Evolutionary conservation across 2,797 vertebrate species (phyloP).

Genomic region (Cirrhinus molitorella): DNA sequence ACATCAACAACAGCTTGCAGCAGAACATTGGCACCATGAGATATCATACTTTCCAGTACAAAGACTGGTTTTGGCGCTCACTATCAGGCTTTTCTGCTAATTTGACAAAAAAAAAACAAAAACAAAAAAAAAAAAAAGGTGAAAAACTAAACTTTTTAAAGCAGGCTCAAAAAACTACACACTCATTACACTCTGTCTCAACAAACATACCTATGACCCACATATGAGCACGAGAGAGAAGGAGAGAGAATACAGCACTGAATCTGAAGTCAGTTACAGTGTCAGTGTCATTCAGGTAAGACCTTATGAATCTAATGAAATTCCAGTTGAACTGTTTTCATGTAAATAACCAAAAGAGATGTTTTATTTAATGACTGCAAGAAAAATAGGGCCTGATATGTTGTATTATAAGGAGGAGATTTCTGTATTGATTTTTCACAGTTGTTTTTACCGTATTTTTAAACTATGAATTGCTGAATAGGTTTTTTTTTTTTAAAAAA

Average conservation of each 20-base stretch:
- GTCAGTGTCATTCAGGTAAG: not conserved
- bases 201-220: not conserved
- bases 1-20: too few species aligned
- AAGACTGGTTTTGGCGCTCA: not conserved
- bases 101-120: not conserved
- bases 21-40: not conserved
- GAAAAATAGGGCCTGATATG: too few species aligned
- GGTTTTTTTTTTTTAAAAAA: too few species aligned
- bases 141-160: not conserved
- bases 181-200: not conserved
- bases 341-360: too few species aligned
- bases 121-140: not conserved
- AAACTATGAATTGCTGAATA: too few species aligned
- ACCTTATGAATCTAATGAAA: not conserved
- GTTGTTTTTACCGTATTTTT: too few species aligned
- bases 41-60: not conserved
- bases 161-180: not conserved
- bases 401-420: too few species aligned
- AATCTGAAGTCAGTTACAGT: not conserved
- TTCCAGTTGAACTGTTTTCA: too few species aligned
- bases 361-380: too few species aligned
- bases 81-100: not conserved
- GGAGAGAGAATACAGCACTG: not conserved
- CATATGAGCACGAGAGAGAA: slow-evolving; percentile 1
- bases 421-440: too few species aligned